phyloP scores from a whole-genome alignment of 2,797 vertebrate species.

The Halcyon smyrnensis region DNA sequence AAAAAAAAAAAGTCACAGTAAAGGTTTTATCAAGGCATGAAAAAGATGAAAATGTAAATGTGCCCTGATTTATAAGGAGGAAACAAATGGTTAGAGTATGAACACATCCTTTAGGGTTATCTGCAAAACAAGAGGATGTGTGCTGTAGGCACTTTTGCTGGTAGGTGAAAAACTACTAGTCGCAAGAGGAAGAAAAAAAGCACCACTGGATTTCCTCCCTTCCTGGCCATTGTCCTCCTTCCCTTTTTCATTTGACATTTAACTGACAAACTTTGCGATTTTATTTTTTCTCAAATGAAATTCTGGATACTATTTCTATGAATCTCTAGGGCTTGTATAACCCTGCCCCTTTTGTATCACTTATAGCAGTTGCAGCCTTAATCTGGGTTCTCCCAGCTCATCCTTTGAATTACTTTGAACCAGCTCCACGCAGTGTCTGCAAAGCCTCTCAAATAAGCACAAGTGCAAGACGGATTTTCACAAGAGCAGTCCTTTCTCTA shows the following conservation, averaged over 20 bases:
- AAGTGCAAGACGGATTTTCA: background rate
- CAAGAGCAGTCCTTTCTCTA: background rate
- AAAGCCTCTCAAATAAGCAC: background rate
- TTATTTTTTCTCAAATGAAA: background rate
- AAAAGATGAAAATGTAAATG: background rate
- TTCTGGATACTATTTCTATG: background rate
- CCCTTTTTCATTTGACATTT: background rate
- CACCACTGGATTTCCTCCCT: background rate
- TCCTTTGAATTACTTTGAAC: background rate
- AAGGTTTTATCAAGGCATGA: constrained; percentile 31
- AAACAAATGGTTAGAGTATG: constrained; percentile 7
- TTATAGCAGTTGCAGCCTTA: background rate
- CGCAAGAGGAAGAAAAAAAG: background rate
- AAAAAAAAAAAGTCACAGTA: constrained; percentile 1
- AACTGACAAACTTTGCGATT: background rate
- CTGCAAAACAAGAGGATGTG: background rate
- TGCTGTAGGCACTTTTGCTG: background rate
- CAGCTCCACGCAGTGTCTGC: background rate
- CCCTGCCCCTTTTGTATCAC: no score
- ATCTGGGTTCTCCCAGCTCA: background rate
- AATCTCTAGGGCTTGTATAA: background rate
- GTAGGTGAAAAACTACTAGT: background rate
- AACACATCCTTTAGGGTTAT: background rate
- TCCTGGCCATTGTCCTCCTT: background rate
- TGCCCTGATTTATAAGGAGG: constrained; percentile 11